A percentile compares a stretch with the other conserved stretches of the same genome.
Conservation (phyloP, 2,888 invertebrate species). For the Protonemura montana region DNA sequence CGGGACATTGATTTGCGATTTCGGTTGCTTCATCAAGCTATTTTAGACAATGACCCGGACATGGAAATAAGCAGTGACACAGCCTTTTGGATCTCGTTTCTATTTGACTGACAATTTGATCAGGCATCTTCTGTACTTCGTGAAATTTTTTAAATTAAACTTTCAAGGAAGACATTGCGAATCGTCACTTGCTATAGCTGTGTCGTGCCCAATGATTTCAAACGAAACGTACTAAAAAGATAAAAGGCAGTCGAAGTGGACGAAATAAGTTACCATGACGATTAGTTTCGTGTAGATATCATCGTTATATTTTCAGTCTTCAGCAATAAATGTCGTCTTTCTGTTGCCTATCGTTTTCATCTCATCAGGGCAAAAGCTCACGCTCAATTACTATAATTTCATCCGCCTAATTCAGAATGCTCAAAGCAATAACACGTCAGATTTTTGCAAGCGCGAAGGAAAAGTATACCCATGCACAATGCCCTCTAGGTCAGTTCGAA, state of each 20-base stretch:
- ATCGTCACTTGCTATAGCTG: not conserved
- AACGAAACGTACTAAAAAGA: not conserved
- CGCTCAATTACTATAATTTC: not conserved
- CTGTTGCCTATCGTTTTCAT: not conserved
- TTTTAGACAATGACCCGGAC: not conserved
- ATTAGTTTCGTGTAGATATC: not conserved
- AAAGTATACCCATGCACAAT: not conserved
- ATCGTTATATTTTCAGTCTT: not conserved
- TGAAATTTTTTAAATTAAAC: not conserved
- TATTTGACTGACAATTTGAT: not conserved
- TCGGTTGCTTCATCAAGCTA: no score
- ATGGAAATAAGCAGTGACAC: not conserved
- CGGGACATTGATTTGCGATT: no score
- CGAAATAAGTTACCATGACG: not conserved
- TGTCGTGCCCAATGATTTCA: not conserved
- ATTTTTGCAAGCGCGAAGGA: not conserved
- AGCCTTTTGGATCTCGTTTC: not conserved
- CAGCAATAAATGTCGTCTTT: not conserved
- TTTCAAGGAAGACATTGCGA: not conserved
- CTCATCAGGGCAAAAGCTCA: not conserved
- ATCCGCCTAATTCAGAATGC: not conserved
- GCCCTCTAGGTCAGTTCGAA: not conserved
- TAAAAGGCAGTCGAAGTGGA: not conserved
- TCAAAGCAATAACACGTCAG: slow-evolving; percentile 12
- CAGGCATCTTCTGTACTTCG: not conserved